Conservation (phyloP, 2,797 vertebrate genomes). For the Stomatorhinus walkeri region DNA sequence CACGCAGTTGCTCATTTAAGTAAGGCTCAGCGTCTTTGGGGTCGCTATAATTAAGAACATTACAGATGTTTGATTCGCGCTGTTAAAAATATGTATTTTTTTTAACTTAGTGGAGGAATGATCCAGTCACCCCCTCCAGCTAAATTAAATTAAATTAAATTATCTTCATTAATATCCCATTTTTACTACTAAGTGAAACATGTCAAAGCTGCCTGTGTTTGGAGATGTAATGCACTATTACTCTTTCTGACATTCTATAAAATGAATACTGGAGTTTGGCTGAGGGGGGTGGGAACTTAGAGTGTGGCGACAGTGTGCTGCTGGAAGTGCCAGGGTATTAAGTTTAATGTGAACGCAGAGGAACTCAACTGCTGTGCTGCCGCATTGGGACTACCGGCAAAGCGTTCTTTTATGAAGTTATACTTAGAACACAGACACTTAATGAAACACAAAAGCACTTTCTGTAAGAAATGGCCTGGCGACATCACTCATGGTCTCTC, state of each 20-base stretch:
- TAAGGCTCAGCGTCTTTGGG: background rate
- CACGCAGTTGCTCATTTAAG: background rate
- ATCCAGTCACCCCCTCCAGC: background rate
- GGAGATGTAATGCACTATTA: background rate
- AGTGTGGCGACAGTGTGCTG: background rate
- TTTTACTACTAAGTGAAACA: background rate
- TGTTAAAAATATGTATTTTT: background rate
- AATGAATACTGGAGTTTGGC: background rate
- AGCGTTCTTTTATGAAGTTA: background rate
- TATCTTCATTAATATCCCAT: background rate
- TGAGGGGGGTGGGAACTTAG: background rate
- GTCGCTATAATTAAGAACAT: background rate
- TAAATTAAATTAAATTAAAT: background rate
- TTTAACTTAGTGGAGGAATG: background rate
- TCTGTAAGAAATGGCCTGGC: background rate
- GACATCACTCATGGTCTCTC: background rate
- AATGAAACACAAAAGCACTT: background rate
- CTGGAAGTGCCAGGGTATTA: background rate
- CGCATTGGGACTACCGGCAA: background rate
- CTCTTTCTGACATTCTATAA: background rate
- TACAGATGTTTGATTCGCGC: background rate
- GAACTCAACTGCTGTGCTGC: background rate
- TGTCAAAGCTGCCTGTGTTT: conserved; percentile 1
- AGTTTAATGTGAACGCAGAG: background rate
- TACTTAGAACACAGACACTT: background rate